Conservation (phyloP, 2,797 vertebrate species). For the Fistularia tabacaria region DNA sequence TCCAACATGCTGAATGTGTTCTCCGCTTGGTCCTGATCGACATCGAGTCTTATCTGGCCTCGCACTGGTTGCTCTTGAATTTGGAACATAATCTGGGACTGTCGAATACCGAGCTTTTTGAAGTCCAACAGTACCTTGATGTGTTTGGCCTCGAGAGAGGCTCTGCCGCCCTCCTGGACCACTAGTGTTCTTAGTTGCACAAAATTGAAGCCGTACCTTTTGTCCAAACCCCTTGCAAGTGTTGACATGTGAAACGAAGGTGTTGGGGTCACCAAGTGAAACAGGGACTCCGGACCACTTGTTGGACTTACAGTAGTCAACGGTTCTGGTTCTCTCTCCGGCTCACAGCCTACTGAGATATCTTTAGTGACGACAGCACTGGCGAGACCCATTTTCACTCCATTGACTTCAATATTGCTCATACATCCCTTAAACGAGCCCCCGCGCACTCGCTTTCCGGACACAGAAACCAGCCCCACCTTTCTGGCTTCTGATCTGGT, state of each 20-base stretch:
- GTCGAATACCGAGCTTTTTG: conserved; percentile 78
- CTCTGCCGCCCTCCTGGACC: conserved; percentile 81
- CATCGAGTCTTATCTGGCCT: conserved; percentile 81
- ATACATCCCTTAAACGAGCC: conserved; percentile 91
- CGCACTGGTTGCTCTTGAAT: conserved; percentile 77
- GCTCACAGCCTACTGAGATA: conserved; percentile 87
- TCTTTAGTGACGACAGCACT: conserved; percentile 84
- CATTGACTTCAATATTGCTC: conserved; percentile 77
- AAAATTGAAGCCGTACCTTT: conserved; percentile 68
- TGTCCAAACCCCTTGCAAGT: conserved; percentile 66
- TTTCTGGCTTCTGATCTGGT: conserved; percentile 75
- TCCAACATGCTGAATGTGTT: conserved; percentile 85
- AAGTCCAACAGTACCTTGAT: conserved; percentile 83
- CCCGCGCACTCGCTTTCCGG: conserved; percentile 79
- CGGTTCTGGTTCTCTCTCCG: conserved; percentile 57
- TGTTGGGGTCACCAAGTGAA: conserved; percentile 50
- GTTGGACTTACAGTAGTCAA: conserved; percentile 47
- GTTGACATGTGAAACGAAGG: conserved; percentile 60
- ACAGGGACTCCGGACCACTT: conserved; percentile 22
- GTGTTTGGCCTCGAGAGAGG: conserved; percentile 82
- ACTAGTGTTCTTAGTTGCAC: conserved; percentile 80
- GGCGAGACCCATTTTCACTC: conserved; percentile 77
- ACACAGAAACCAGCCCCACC: conserved; percentile 75
- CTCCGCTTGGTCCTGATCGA: conserved; percentile 70
- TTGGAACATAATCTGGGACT: conserved; percentile 85